Conservation (phyloP, 1,140 invertebrate genomes). For the Macrocentrus cingulum region DNA sequence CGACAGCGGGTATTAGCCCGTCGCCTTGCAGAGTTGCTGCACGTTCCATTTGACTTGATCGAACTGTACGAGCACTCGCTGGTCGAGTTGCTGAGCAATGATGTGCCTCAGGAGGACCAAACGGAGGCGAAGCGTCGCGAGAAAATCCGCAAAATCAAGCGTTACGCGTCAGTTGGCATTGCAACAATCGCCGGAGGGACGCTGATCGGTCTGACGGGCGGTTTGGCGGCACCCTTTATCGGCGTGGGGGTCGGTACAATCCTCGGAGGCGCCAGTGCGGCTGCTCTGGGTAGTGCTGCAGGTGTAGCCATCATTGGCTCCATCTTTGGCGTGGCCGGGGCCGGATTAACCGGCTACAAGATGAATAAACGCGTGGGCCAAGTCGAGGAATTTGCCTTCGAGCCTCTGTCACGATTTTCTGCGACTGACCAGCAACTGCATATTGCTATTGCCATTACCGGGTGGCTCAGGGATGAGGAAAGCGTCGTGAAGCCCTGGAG, state of each 20-base stretch:
- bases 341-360: slow-evolving; percentile 69
- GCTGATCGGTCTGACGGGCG: slow-evolving; percentile 68
- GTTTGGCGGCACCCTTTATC: slow-evolving; percentile 69
- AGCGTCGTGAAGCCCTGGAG: slow-evolving; percentile 65
- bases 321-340: slow-evolving; percentile 71
- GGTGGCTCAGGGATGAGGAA: slow-evolving; percentile 64
- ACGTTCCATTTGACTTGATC: slow-evolving; percentile 61
- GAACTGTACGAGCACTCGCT: slow-evolving; percentile 58
- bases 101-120: slow-evolving; percentile 49
- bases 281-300: slow-evolving; percentile 63
- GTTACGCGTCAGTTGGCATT: slow-evolving; percentile 66
- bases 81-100: slow-evolving; percentile 51
- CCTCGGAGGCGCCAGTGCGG: slow-evolving; percentile 62
- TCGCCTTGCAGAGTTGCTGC: slow-evolving; percentile 60
- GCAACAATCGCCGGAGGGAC: slow-evolving; percentile 69
- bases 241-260: slow-evolving; percentile 66
- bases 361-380: slow-evolving; percentile 73
- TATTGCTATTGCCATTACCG: slow-evolving; percentile 69
- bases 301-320: slow-evolving; percentile 69
- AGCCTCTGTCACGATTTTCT: slow-evolving; percentile 55
- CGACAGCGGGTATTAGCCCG: slow-evolving; percentile 65
- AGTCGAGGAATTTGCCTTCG: slow-evolving; percentile 73
- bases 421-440: slow-evolving; percentile 59
- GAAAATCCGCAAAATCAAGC: slow-evolving; percentile 63
- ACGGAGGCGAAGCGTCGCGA: slow-evolving; percentile 57